phyloP scores from a whole-genome alignment of 2,888 invertebrate species.

The Cheilosia variabilis region DNA sequence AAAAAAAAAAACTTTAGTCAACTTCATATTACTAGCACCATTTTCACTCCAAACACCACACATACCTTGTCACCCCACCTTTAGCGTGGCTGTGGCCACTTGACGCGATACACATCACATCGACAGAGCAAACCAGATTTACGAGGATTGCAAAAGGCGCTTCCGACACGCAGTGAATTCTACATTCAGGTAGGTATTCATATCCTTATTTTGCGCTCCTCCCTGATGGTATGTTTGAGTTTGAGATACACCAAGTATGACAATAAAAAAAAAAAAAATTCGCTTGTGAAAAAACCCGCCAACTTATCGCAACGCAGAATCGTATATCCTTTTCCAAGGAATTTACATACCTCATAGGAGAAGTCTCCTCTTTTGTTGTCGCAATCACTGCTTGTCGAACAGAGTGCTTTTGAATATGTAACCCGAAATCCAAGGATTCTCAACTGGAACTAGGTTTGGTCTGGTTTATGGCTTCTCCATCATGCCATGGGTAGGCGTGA shows the following conservation, averaged over 20 bases:
- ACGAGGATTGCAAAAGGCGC: slow-evolving; percentile 20
- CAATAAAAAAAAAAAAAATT: slow-evolving; percentile 1
- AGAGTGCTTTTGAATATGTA: slow-evolving; percentile 33
- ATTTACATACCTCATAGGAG: slow-evolving; percentile 44
- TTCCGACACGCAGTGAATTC: slow-evolving; percentile 35
- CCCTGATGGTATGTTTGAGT: slow-evolving; percentile 30
- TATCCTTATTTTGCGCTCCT: slow-evolving; percentile 18
- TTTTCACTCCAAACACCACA: neutral
- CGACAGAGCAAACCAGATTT: slow-evolving; percentile 30
- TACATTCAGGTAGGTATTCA: slow-evolving; percentile 17
- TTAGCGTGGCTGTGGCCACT: slow-evolving; percentile 15
- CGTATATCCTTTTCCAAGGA: slow-evolving; percentile 26
- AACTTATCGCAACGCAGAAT: slow-evolving; percentile 36
- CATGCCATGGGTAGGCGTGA: neutral
- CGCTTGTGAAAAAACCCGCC: neutral
- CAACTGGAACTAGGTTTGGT: slow-evolving; percentile 4
- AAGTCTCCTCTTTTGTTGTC: slow-evolving; percentile 22
- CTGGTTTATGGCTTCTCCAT: neutral
- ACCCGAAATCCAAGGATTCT: slow-evolving; percentile 36
- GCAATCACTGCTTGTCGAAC: slow-evolving; percentile 23
- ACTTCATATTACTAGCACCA: slow-evolving; percentile 1
- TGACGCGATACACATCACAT: slow-evolving; percentile 13
- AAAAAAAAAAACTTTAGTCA: slow-evolving; percentile 4
- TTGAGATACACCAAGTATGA: slow-evolving; percentile 27
- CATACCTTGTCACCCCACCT: neutral